Conservation (phyloP, 1,140 invertebrate genomes). For the Tetramorium parvispinum region DNA sequence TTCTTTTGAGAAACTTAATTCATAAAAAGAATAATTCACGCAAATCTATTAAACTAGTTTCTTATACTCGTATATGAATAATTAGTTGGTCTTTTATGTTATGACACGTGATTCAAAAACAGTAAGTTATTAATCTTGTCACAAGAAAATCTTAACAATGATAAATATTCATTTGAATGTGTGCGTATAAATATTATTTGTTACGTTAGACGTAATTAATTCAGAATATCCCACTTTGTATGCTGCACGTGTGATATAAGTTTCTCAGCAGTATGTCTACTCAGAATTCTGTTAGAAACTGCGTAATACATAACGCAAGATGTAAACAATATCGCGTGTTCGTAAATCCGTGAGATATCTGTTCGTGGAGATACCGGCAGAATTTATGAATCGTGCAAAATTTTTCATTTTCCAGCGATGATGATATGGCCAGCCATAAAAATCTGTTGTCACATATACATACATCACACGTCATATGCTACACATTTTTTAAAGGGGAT, state of each 20-base stretch:
- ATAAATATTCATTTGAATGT: background rate
- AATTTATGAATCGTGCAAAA: slow-evolving; percentile 52
- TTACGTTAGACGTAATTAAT: slow-evolving; percentile 33
- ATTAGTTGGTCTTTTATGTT: background rate
- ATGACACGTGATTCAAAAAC: background rate
- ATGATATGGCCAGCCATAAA: background rate
- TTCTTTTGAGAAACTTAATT: background rate
- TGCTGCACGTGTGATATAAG: background rate
- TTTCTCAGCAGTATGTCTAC: background rate
- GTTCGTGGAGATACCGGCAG: slow-evolving; percentile 1
- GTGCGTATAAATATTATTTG: background rate
- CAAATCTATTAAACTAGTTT: slow-evolving; percentile 10
- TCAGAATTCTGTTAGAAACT: slow-evolving; percentile 55
- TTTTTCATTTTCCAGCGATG: background rate
- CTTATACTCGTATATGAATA: slow-evolving; percentile 5
- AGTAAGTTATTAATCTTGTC: background rate
- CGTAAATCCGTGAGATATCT: background rate
- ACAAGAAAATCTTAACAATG: background rate
- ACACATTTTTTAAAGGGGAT: background rate
- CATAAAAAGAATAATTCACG: background rate
- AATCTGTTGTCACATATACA: background rate
- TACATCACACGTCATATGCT: background rate
- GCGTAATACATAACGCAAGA: slow-evolving; percentile 46
- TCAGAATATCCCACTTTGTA: background rate
- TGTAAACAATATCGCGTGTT: slow-evolving; percentile 2